Conservation (phyloP, 2,113 vertebrate species). For the Rhinogobius similis region DNA sequence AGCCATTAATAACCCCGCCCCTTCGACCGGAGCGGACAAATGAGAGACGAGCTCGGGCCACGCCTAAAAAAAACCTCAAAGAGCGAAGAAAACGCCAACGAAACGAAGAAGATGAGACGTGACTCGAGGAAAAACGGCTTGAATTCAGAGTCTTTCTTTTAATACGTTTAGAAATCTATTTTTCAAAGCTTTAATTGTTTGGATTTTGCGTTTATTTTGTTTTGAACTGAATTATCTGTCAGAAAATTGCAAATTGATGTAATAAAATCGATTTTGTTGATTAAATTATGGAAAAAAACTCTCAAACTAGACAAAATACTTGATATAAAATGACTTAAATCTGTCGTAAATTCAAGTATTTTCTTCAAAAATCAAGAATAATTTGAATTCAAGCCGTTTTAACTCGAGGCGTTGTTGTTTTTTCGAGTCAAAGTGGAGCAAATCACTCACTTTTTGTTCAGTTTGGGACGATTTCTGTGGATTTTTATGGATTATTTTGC, state of each 20-base stretch:
- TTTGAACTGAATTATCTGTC: too few species aligned
- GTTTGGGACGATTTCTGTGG: not conserved
- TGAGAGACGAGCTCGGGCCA: constrained; percentile 80
- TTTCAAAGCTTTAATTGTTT: too few species aligned
- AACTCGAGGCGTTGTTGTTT: not conserved
- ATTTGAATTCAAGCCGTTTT: not conserved
- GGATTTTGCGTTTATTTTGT: too few species aligned
- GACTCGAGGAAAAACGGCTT: not conserved
- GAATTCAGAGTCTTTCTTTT: not conserved
- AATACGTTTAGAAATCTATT: too few species aligned
- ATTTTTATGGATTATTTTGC: too few species aligned
- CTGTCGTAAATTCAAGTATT: not conserved
- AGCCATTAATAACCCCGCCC: constrained; percentile 81
- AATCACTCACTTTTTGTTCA: not conserved
- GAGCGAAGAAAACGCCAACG: constrained; percentile 10
- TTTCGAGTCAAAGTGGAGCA: not conserved
- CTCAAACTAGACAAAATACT: too few species aligned
- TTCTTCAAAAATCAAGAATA: not conserved
- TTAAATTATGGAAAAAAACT: too few species aligned
- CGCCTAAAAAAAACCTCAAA: constrained; percentile 82
- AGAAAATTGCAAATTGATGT: too few species aligned
- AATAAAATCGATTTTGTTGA: too few species aligned
- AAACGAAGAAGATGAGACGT: not conserved
- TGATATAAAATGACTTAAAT: not conserved
- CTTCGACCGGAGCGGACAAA: constrained; percentile 87